Evolutionary conservation across 1,140 invertebrate species (phyloP), one percentile per base, ranked within the genome.

Genomic region (Oppia nitens): DNA sequence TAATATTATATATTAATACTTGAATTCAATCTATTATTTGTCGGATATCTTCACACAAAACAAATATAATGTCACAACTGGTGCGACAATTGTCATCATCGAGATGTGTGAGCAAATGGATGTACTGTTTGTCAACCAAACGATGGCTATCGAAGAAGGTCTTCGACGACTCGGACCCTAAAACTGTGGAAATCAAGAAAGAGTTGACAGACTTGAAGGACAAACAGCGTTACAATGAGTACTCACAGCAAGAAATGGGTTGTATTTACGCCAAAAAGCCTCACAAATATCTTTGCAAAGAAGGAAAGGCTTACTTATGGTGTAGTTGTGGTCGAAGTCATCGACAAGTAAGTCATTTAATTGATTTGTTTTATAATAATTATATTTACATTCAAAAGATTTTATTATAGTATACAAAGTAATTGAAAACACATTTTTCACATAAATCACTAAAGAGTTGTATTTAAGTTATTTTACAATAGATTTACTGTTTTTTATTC

Each of bases 241-340:
- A 67, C 56, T 57, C 60, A 47, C 63, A 69, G 54, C 47, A 48
- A 27, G 76, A 73, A 17, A 83, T 81, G 70, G 87, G 87, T 11
- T 68, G 74, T 14, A 75, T 87, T 32, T 89, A 88, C 68, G 89
- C 93, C 65, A 88, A 83, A 67, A 87, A 86, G 67, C 92, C 93
- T 1, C 92, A 92, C 62, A 88, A 83, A 72, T 73, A 89, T 25
- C 71, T 66, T 4, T 75, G 89, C 45, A 75, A 83, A 67, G 73
- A 74, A 71, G 82, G 79, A 25, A 93, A 94, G 74, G 80, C 71
- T n/a, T 98, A 98, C 71, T 70, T 74, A 17, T 98, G 92, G 91
- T 98, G 94, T 72, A 71, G 83, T 2, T 98, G 95, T 75, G 94
- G 95, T 2, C 79, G 81, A 55, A 95, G 91, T 65, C 84, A 90